phyloP scores from a whole-genome alignment of 2,888 invertebrate genomes.

The Acronicta psi region DNA sequence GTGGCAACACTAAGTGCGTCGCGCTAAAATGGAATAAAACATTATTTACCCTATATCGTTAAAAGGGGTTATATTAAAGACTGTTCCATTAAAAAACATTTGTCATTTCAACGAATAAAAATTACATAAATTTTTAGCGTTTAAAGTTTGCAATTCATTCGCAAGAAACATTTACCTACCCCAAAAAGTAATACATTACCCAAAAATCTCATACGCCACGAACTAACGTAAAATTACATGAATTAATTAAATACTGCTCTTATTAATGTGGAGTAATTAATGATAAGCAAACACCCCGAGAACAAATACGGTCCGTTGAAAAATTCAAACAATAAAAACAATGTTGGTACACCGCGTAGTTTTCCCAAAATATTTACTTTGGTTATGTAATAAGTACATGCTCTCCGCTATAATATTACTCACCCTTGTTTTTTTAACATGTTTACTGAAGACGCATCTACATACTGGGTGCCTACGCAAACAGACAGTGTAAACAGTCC shows the following conservation, averaged over 20 bases:
- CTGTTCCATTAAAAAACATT: neutral
- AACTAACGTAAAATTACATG: slow-evolving; percentile 35
- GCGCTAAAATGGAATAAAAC: slow-evolving; percentile 60
- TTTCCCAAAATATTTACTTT: slow-evolving; percentile 68
- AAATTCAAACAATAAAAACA: slow-evolving; percentile 74
- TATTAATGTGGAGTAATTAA: slow-evolving; percentile 56
- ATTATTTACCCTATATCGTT: slow-evolving; percentile 42
- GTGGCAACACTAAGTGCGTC: slow-evolving; percentile 74
- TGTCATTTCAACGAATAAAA: neutral
- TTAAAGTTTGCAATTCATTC: slow-evolving; percentile 8
- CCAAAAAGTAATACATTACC: slow-evolving; percentile 32
- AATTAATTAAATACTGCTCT: slow-evolving; percentile 12
- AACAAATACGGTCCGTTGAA: slow-evolving; percentile 64
- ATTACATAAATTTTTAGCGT: neutral
- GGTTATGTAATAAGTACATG: slow-evolving; percentile 64
- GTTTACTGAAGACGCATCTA: slow-evolving; percentile 87
- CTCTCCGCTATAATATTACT: slow-evolving; percentile 66
- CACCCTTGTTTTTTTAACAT: slow-evolving; percentile 87
- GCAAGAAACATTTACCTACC: slow-evolving; percentile 31
- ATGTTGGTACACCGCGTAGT: slow-evolving; percentile 60
- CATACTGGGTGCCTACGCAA: slow-evolving; percentile 83
- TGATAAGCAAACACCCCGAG: slow-evolving; percentile 53
- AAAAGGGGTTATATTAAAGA: slow-evolving; percentile 12
- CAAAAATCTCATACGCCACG: slow-evolving; percentile 39
- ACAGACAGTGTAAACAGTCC: slow-evolving; percentile 84